Conservation (phyloP, 2,113 vertebrate species). For the Mionectes macconnelli region DNA sequence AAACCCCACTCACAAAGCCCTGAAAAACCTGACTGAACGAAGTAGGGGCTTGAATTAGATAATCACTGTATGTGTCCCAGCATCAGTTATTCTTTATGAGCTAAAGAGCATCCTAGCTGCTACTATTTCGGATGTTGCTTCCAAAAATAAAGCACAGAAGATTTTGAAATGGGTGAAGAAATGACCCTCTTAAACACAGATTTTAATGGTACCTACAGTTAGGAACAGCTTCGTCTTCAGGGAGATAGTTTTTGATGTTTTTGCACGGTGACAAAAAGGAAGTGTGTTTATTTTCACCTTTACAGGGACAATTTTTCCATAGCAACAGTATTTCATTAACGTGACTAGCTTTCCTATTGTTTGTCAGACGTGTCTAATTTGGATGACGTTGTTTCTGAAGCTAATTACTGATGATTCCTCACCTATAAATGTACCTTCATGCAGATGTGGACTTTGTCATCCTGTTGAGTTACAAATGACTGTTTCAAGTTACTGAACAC, state of each 20-base stretch:
- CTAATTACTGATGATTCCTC: neutral
- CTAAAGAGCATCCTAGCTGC: neutral
- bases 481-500: neutral
- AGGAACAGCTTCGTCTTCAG: neutral
- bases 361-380: constrained; percentile 24
- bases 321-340: constrained; percentile 28
- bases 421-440: neutral
- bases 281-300: neutral
- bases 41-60: neutral
- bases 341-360: constrained; percentile 10
- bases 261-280: neutral
- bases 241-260: neutral
- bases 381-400: constrained; percentile 30
- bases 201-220: neutral
- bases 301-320: neutral
- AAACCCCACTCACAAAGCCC: neutral
- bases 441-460: neutral
- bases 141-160: neutral
- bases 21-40: neutral
- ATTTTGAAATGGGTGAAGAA: neutral
- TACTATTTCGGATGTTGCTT: neutral
- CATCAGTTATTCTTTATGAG: neutral
- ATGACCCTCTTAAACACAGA: neutral
- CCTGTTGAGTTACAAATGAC: neutral
- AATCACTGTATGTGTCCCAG: neutral